Base-by-base conservation (phyloP, 2,113 vertebrate genomes). In the Loxodonta africana region DNA sequence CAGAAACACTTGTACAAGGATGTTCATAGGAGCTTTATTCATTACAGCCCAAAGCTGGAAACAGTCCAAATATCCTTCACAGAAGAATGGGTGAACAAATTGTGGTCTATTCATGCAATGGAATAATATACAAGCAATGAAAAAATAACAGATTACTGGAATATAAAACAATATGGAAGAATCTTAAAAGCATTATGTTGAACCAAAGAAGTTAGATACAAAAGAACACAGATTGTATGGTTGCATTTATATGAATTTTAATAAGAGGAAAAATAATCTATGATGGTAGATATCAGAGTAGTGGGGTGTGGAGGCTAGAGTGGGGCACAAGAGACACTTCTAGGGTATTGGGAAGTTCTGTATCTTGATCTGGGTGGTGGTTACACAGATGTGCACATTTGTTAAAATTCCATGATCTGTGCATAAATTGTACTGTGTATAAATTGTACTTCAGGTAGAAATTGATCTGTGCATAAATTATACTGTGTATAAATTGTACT, bases 331-430 rank as follows among this genome's bases (percentile, higher is more conserved):
- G 23, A 33, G 89, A 80, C 51, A 12, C 25, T 90, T 80, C 17
- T 4, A 5, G n/a, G 69, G 41, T 65, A 2, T 37, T 88, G 18
- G 57, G 53, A 76, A 73, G 21, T 83, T 97, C 80, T 83, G 1
- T 91, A 67, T 81, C 57, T 76, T 74, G 53, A 57, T 57, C 53
- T 57, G 53, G 53, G 15, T 57, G 15, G 53, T 57, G 53, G 21
- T 62, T 62, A 62, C 60, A 62, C 60, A 62, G 53, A 71, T 26
- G 8, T 6, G 33, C 33, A 73, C 14, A 90, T 76, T 77, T 83
- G 91, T 87, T 97, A 95, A 90, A 87, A 90, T 62, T 18, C 37
- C 93, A 1, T 76, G 37, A 81, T 88, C 9, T 74, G 63, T 94
- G 53, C 57, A 63, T 37, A 37, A 37, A 37, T 83, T 92, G 93